phyloP scores from a whole-genome alignment of 2,113 vertebrate genomes.

The Epinephelus fuscoguttatus region DNA sequence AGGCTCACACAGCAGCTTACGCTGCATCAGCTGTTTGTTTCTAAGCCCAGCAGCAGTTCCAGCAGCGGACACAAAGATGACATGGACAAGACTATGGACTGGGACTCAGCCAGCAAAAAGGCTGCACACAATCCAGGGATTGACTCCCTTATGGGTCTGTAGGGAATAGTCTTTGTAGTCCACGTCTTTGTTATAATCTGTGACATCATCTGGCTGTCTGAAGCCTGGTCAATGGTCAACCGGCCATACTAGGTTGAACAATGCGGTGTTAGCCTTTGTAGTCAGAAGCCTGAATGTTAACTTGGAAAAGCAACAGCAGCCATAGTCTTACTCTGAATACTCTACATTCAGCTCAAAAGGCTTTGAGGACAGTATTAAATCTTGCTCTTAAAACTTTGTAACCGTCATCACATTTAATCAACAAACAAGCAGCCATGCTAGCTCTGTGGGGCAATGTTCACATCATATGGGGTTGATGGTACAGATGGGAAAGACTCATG shows the following conservation, averaged over 20 bases:
- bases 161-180: constrained; percentile 37
- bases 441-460: not conserved
- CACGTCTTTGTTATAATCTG: constrained; percentile 45
- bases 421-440: not conserved
- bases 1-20: constrained; percentile 34
- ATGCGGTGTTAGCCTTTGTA: constrained; percentile 4
- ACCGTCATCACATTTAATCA: not conserved
- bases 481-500: not conserved
- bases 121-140: constrained; percentile 52
- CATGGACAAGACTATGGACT: constrained; percentile 34
- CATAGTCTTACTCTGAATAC: not conserved
- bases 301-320: not conserved
- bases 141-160: constrained; percentile 7
- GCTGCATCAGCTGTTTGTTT: constrained; percentile 75
- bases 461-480: not conserved
- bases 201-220: constrained; percentile 40
- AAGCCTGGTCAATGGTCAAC: constrained; percentile 32
- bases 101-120: constrained; percentile 18
- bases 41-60: constrained; percentile 44
- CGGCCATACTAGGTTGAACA: not conserved
- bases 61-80: constrained; percentile 36
- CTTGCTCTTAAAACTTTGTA: not conserved
- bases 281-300: constrained; percentile 5
- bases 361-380: not conserved
- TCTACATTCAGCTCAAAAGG: not conserved